Evolutionary conservation across 2,888 invertebrate genomes (phyloP).

Genomic region (Ichneumoninae sp.): DNA sequence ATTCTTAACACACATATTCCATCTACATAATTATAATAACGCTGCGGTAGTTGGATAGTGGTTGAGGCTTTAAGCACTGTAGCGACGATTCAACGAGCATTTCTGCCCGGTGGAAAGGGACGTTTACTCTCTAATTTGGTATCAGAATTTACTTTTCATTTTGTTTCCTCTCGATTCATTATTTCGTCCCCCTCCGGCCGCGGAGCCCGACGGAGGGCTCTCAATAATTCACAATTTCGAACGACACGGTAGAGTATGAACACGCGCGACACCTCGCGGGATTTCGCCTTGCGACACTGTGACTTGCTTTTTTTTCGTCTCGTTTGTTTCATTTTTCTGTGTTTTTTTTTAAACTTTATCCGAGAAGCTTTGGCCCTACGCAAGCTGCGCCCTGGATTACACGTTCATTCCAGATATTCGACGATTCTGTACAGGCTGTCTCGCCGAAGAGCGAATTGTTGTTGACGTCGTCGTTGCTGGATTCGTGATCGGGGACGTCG

Average conservation of each 20-base stretch:
- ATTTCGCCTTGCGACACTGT: conserved; percentile 29
- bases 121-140: conserved; percentile 46
- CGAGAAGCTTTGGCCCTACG: conserved; percentile 43
- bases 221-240: conserved; percentile 47
- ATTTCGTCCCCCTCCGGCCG: not conserved
- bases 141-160: conserved; percentile 33
- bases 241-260: conserved; percentile 36
- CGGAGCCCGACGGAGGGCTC: conserved; percentile 11
- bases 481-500: not conserved
- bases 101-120: conserved; percentile 24
- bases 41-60: conserved; percentile 80
- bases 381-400: conserved; percentile 37
- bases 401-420: conserved; percentile 12
- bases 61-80: conserved; percentile 81
- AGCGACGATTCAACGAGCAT: conserved; percentile 73
- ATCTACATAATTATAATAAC: conserved; percentile 82
- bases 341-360: not conserved
- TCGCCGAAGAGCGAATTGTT: not conserved
- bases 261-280: conserved; percentile 9
- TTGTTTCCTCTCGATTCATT: conserved; percentile 3
- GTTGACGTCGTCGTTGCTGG: not conserved
- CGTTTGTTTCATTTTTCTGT: not conserved
- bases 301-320: conserved; percentile 24
- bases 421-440: conserved; percentile 28
- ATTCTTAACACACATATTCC: conserved; percentile 72